Conservation (phyloP, 2,113 vertebrate genomes). For the Rallus limicola region DNA sequence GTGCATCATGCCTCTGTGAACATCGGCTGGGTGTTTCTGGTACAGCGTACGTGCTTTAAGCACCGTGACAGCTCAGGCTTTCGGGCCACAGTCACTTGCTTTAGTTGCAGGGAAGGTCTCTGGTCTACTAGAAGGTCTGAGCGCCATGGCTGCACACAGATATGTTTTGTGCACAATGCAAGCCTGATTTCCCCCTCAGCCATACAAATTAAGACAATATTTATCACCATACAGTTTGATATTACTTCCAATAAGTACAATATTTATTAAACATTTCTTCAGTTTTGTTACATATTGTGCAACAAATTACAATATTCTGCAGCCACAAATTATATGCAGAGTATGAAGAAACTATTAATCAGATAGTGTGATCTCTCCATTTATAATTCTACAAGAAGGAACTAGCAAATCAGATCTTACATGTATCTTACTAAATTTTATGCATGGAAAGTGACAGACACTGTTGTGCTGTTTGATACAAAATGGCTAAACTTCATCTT, state of each 20-base stretch:
- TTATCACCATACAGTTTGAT: constrained; percentile 90
- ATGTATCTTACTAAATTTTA: constrained; percentile 89
- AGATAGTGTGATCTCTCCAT: constrained; percentile 84
- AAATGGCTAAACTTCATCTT: constrained; percentile 90
- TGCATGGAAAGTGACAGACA: constrained; percentile 90
- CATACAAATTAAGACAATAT: constrained; percentile 87
- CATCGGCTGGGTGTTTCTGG: constrained; percentile 37
- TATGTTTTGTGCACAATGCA: constrained; percentile 72
- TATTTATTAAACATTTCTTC: constrained; percentile 97
- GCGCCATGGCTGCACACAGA: constrained; percentile 73
- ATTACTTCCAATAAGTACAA: constrained; percentile 93
- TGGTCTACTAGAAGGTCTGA: constrained; percentile 40
- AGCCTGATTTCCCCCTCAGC: constrained; percentile 76
- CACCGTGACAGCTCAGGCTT: not conserved
- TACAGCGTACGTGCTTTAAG: constrained; percentile 26
- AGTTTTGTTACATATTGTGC: constrained; percentile 95
- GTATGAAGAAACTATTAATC: constrained; percentile 89
- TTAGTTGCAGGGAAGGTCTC: constrained; percentile 30
- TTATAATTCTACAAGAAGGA: constrained; percentile 89
- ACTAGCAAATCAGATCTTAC: constrained; percentile 93
- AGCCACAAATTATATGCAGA: constrained; percentile 95
- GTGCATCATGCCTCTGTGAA: constrained; percentile 31
- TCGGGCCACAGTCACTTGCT: not conserved
- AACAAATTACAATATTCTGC: constrained; percentile 95
- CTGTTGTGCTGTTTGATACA: constrained; percentile 87